phyloP scores from a whole-genome alignment of 2,113 vertebrate genomes.

The Phaethon lepturus region DNA sequence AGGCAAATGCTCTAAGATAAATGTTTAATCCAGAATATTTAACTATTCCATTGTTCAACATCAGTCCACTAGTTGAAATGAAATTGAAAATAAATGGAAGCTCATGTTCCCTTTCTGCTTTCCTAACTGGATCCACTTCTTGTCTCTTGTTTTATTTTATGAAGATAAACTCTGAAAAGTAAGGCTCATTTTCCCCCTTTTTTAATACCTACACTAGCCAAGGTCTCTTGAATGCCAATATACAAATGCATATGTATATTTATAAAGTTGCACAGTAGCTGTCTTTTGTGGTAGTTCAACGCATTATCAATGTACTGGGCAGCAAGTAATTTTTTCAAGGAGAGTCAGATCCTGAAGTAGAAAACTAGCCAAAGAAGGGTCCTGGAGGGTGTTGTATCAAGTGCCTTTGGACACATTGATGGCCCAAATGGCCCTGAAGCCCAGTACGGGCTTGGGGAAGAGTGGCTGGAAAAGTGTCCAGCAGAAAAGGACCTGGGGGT shows the following conservation, averaged over 20 bases:
- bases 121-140: neutral
- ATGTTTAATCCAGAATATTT: constrained; percentile 41
- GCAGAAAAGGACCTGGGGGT: no score
- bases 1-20: constrained; percentile 9
- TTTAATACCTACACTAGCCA: neutral
- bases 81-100: neutral
- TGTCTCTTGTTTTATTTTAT: neutral
- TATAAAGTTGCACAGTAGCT: neutral
- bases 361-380: neutral
- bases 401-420: neutral
- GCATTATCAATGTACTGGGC: neutral
- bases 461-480: no score
- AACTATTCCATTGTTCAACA: constrained; percentile 21
- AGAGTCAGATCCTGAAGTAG: neutral
- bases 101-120: neutral
- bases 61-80: neutral
- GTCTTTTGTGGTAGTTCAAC: neutral
- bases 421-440: neutral
- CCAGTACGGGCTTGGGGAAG: no score
- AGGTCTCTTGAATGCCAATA: neutral
- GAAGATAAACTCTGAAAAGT: neutral
- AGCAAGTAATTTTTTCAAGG: neutral
- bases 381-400: neutral
- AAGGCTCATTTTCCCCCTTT: neutral
- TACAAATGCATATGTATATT: neutral